Conservation (phyloP, 2,888 invertebrate species). For the Achlya flavicornis region DNA sequence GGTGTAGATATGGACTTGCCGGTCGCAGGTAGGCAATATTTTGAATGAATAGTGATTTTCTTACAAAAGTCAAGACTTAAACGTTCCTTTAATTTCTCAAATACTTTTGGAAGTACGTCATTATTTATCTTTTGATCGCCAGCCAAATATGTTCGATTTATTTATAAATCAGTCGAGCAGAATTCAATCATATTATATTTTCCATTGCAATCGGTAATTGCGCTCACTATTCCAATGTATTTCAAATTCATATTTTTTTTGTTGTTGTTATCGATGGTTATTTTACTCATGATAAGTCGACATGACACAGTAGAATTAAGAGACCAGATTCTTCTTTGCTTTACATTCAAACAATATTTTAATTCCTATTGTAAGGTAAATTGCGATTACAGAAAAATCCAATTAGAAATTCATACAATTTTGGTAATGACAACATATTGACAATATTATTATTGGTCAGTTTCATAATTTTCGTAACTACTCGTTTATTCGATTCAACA, state of each 20-base stretch:
- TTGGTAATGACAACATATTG: not conserved
- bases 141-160: constrained; percentile 2
- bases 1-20: no score
- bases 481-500: not conserved
- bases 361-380: no score
- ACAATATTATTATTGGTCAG: not conserved
- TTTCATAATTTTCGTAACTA: not conserved
- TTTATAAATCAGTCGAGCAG: not conserved
- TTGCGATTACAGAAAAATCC: no score
- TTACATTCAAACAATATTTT: not conserved
- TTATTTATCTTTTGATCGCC: constrained; percentile 3
- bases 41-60: not conserved
- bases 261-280: not conserved
- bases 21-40: not conserved
- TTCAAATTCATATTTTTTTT: not conserved
- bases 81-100: not conserved
- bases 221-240: not conserved
- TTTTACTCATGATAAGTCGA: not conserved
- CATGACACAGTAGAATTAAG: not conserved
- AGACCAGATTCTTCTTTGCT: no score
- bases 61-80: not conserved
- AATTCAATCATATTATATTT: not conserved
- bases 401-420: no score
- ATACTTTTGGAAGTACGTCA: not conserved
- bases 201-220: not conserved